Percentiles rank a stretch among this genome's conserved stretches.
phyloP scores from a whole-genome alignment of 2,888 invertebrate species.

The Tipula confusa region DNA sequence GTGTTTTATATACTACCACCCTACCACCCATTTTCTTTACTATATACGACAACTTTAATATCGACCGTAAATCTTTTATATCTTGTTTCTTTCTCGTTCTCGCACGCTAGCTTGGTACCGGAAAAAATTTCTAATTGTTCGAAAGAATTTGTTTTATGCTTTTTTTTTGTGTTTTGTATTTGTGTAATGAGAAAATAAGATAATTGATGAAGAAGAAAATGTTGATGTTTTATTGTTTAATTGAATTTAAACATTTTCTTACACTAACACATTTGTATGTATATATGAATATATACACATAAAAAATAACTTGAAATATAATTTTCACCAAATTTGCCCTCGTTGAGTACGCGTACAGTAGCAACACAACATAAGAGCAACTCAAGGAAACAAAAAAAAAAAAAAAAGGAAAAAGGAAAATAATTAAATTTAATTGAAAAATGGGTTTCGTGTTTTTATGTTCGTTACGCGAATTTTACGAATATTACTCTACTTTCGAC shows the following conservation, averaged over 20 bases:
- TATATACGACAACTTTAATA: neutral
- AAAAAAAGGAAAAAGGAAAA: neutral
- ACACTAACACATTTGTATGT: neutral
- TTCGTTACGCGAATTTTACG: neutral
- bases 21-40: neutral
- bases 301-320: neutral
- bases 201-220: slow-evolving; percentile 25
- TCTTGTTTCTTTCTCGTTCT: neutral
- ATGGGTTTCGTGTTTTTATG: neutral
- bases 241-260: neutral
- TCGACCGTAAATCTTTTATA: neutral
- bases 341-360: neutral
- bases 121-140: slow-evolving; percentile 27
- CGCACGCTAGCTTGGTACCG: neutral
- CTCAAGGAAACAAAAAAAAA: too few species aligned
- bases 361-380: neutral
- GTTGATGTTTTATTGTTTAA: slow-evolving; percentile 12
- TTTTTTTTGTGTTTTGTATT: neutral
- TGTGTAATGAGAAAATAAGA: slow-evolving; percentile 15
- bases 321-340: neutral
- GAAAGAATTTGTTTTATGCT: neutral
- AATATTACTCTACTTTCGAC: neutral
- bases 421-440: slow-evolving; percentile 25
- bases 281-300: neutral
- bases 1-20: too few species aligned